phyloP scores from a whole-genome alignment of 1,140 invertebrate species.

The Formica exsecta region DNA sequence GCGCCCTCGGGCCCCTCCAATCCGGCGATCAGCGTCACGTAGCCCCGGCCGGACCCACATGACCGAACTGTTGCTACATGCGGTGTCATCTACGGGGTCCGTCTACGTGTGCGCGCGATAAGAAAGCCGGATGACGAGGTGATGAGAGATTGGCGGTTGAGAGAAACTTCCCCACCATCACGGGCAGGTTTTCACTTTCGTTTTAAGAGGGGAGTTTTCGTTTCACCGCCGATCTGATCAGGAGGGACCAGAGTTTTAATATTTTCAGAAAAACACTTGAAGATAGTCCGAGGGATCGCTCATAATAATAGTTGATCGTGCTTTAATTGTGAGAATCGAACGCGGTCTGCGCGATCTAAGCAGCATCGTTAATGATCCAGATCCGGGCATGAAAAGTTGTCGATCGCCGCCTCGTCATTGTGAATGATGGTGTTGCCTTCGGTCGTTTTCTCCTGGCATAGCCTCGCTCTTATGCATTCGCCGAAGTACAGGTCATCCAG shows the following conservation, averaged over 20 bases:
- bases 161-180: neutral
- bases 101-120: constrained; percentile 78
- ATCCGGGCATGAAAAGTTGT: neutral
- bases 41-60: constrained; percentile 86
- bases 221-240: neutral
- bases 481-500: constrained; percentile 21
- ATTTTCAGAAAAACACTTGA: neutral
- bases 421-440: neutral
- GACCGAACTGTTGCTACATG: constrained; percentile 83
- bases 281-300: neutral
- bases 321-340: neutral
- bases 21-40: constrained; percentile 89
- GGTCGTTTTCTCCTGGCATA: constrained; percentile 29
- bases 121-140: constrained; percentile 46
- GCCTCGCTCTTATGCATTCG: constrained; percentile 50
- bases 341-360: neutral
- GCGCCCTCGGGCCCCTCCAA: constrained; percentile 86
- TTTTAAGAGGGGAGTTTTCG: neutral
- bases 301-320: neutral
- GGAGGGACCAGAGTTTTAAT: neutral
- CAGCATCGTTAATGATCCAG: neutral
- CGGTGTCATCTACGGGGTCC: constrained; percentile 84
- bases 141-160: neutral
- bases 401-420: neutral
- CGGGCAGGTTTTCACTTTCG: neutral